Conservation (phyloP, 1,140 invertebrate genomes). For the Diprion similis region DNA sequence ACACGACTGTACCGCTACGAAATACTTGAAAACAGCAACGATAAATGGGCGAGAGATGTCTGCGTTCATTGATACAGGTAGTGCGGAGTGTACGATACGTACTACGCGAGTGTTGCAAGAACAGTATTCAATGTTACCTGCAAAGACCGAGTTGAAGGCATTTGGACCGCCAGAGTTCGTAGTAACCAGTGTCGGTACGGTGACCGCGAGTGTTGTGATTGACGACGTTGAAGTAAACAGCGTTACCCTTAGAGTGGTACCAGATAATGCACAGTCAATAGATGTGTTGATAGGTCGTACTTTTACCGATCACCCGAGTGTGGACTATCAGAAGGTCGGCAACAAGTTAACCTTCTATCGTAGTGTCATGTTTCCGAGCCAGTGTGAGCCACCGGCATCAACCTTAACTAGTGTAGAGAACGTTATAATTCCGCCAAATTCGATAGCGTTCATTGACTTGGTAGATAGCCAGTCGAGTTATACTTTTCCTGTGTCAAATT, state of each 20-base stretch:
- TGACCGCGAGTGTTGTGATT: constrained; percentile 2
- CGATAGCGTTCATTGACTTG: too few relatives aligned
- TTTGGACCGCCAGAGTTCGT: neutral
- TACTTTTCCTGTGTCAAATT: too few relatives aligned
- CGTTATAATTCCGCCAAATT: too few relatives aligned
- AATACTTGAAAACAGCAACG: neutral
- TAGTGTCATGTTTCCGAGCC: too few relatives aligned
- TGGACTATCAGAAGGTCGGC: too few relatives aligned
- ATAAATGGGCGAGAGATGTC: neutral
- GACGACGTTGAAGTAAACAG: constrained; percentile 11
- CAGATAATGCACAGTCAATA: constrained; percentile 5
- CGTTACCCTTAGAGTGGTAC: constrained; percentile 22
- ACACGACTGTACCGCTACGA: neutral
- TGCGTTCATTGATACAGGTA: constrained; percentile 22
- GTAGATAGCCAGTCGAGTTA: too few relatives aligned
- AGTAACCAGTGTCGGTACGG: neutral
- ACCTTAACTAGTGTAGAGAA: too few relatives aligned
- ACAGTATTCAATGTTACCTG: neutral
- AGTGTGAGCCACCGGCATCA: too few relatives aligned
- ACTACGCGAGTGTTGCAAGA: constrained; percentile 8
- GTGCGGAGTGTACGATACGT: constrained; percentile 24
- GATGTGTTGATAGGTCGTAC: too few relatives aligned
- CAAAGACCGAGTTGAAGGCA: neutral
- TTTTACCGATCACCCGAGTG: too few relatives aligned
- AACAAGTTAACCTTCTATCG: too few relatives aligned